These are phyloP conservation scores for Hyposmocoma kahamanoa DNA, from an alignment of 1,140 invertebrate genomes.

Conservation along the genomic window DNA sequence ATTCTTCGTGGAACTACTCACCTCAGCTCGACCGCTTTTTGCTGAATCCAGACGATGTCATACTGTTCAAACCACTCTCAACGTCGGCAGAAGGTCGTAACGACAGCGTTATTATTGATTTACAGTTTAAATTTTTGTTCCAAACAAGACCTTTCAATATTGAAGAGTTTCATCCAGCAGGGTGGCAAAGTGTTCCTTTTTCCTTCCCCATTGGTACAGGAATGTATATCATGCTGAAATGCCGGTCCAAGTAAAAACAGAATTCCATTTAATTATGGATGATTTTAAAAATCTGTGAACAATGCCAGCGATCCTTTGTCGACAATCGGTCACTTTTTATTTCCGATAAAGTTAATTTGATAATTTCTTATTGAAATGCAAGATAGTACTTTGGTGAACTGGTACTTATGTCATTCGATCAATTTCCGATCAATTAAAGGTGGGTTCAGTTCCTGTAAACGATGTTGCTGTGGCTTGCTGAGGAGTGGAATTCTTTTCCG, in stretches of 20 bases:
- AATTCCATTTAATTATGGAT: conserved; percentile 71
- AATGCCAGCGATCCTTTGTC: conserved; percentile 64
- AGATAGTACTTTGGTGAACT: conserved; percentile 7
- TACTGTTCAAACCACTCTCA: conserved; percentile 24
- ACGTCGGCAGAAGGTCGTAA: conserved; percentile 40
- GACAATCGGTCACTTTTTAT: conserved; percentile 47
- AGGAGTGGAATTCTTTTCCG: too few relatives aligned
- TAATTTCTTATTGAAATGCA: conserved; percentile 63
- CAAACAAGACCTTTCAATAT: conserved; percentile 33
- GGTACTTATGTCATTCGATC: not conserved
- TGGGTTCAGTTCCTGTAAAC: too few relatives aligned
- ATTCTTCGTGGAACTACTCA: conserved; percentile 56
- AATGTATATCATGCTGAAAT: conserved; percentile 65
- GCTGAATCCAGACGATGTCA: conserved; percentile 28
- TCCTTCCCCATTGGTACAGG: conserved; percentile 37
- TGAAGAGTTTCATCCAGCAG: conserved; percentile 37
- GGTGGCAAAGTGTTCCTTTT: conserved; percentile 64
- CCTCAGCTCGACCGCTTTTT: conserved; percentile 52
- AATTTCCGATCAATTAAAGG: conserved; percentile 1
- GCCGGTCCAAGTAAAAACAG: conserved; percentile 41
- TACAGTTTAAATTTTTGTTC: conserved; percentile 19
- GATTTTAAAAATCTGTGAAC: conserved; percentile 71
- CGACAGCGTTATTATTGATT: conserved; percentile 44
- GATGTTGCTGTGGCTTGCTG: too few relatives aligned
- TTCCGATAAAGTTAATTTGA: conserved; percentile 65